These are phyloP conservation scores for Lepidotrigona ventralis DNA, from an alignment of 1,140 invertebrate species.

Conservation along the genomic window DNA sequence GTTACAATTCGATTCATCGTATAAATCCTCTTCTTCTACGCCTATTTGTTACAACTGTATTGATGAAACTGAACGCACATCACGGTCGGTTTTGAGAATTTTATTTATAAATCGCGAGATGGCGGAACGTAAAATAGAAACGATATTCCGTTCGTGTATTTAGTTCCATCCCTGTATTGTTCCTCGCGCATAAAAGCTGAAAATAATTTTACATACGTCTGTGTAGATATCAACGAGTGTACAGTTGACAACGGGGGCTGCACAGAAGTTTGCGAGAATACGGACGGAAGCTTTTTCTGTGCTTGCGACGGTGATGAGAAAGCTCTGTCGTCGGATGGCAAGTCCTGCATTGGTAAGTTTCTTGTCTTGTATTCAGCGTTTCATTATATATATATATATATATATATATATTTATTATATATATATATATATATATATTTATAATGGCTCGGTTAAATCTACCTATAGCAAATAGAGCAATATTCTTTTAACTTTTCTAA, in stretches of 20 bases:
- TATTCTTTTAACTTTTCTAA: neutral
- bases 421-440: no score
- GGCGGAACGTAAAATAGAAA: neutral
- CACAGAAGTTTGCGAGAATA: constrained; percentile 85
- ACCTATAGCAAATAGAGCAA: neutral
- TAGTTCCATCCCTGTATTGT: neutral
- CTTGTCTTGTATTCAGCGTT: neutral
- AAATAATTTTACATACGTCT: neutral
- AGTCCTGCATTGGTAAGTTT: constrained; percentile 74
- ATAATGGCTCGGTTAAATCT: neutral
- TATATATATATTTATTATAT: no score
- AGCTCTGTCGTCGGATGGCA: constrained; percentile 72
- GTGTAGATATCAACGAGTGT: constrained; percentile 86
- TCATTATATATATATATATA: neutral
- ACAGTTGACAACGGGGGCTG: constrained; percentile 84
- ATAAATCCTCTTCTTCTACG: no score
- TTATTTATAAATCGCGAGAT: constrained; percentile 4
- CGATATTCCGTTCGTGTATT: constrained; percentile 4
- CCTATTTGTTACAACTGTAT: neutral
- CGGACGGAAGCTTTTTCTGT: constrained; percentile 83
- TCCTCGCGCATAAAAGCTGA: neutral
- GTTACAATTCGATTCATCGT: neutral
- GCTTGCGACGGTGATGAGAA: constrained; percentile 80
- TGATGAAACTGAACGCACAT: neutral
- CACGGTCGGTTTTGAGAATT: constrained; percentile 17